Conservation (phyloP, 2,113 vertebrate genomes). For the Melospiza georgiana region DNA sequence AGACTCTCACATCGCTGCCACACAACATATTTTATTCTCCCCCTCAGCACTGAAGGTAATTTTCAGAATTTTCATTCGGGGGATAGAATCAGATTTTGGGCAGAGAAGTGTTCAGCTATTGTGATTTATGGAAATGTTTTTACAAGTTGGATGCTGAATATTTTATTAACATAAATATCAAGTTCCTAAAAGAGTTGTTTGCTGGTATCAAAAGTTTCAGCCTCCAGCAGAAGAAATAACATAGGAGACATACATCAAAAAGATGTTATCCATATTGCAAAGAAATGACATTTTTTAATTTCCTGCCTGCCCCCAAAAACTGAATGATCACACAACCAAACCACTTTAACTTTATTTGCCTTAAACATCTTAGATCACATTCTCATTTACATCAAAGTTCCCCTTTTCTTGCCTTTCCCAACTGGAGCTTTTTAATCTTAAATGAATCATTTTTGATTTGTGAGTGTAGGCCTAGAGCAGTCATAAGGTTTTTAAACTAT, state of each 20-base stretch:
- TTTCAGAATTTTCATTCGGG: neutral
- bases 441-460: neutral
- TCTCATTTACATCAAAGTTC: neutral
- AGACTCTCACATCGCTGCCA: neutral
- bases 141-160: neutral
- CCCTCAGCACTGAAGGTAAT: neutral
- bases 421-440: neutral
- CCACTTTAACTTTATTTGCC: neutral
- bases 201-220: neutral
- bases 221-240: neutral
- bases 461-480: neutral
- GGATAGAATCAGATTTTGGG: neutral
- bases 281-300: neutral
- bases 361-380: neutral
- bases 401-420: neutral
- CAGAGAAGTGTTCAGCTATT: neutral
- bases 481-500: neutral
- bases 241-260: neutral
- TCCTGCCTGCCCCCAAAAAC: neutral
- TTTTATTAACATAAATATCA: neutral
- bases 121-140: neutral
- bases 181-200: neutral
- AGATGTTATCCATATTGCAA: neutral
- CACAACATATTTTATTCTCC: neutral
- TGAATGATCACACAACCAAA: neutral